Conservation (phyloP, 2,888 invertebrate species). For the Polymixis flavicincta region DNA sequence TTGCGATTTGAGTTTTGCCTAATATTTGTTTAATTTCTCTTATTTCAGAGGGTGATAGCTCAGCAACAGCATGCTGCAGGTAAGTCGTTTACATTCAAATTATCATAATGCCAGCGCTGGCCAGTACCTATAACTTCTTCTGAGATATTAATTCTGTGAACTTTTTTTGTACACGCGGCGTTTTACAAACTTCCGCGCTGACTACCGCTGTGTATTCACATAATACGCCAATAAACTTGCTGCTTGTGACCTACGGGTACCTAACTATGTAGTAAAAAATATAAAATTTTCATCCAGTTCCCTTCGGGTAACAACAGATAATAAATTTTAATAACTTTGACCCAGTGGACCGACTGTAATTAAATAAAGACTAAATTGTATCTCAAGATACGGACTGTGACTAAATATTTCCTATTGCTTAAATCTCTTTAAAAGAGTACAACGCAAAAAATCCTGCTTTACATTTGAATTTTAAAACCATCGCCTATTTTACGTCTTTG, state of each 20-base stretch:
- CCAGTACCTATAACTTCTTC: background rate
- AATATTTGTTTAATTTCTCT: conserved; percentile 74
- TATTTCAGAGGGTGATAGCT: conserved; percentile 92
- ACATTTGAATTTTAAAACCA: too few relatives aligned
- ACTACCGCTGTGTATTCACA: background rate
- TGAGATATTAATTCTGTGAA: background rate
- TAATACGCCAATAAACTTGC: background rate
- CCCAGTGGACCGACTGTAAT: background rate
- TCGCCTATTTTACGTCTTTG: too few relatives aligned
- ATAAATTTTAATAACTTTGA: background rate
- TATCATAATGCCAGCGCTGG: background rate
- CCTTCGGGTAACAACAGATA: too few relatives aligned
- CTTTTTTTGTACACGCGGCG: background rate
- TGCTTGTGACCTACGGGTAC: background rate
- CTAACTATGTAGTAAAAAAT: background rate
- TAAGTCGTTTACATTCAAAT: conserved; percentile 78
- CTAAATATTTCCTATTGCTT: too few relatives aligned
- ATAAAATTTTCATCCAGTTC: too few relatives aligned
- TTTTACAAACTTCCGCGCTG: background rate
- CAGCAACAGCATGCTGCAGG: conserved; percentile 92
- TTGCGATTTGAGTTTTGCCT: conserved; percentile 57
- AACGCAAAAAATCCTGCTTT: too few relatives aligned
- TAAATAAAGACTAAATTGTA: background rate
- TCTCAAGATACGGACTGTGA: background rate
- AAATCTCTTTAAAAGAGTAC: too few relatives aligned